These are phyloP conservation scores for Cnemophilus loriae DNA, from an alignment of 2,113 vertebrate genomes.

Conservation along the genomic window DNA sequence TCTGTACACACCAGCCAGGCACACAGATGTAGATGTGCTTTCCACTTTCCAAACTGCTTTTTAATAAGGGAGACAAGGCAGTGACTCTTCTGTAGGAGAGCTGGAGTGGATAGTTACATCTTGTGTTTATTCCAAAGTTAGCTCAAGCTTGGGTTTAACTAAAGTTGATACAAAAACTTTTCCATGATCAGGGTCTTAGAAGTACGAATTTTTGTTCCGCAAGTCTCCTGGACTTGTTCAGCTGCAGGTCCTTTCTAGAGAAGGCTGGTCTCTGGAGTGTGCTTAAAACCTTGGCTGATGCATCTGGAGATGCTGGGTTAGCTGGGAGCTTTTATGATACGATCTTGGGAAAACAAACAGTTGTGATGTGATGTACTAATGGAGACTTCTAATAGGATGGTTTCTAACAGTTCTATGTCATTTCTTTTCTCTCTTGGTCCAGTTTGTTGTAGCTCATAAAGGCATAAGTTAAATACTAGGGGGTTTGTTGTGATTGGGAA, in stretches of 20 bases:
- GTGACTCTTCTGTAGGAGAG: not conserved
- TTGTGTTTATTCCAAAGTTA: not conserved
- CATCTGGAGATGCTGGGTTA: not conserved
- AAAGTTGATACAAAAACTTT: not conserved
- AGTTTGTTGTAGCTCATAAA: not conserved
- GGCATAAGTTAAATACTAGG: not conserved
- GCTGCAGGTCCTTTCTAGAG: not conserved
- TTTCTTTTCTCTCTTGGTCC: not conserved
- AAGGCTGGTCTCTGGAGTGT: not conserved
- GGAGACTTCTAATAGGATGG: not conserved
- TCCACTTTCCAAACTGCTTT: not conserved
- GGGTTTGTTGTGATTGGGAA: not conserved
- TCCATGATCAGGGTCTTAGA: not conserved
- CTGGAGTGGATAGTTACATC: not conserved
- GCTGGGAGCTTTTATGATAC: not conserved
- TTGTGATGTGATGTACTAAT: not conserved
- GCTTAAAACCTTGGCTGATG: not conserved
- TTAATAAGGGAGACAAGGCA: not conserved
- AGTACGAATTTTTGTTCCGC: not conserved
- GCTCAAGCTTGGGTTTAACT: not conserved
- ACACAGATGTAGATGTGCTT: not conserved
- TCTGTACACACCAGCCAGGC: rapidly evolving
- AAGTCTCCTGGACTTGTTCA: not conserved
- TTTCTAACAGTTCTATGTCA: not conserved
- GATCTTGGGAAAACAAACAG: not conserved